A percentile compares a stretch with the other conserved stretches of the same genome.
Conservation (phyloP, 1,140 invertebrate genomes). For the Oppia nitens region DNA sequence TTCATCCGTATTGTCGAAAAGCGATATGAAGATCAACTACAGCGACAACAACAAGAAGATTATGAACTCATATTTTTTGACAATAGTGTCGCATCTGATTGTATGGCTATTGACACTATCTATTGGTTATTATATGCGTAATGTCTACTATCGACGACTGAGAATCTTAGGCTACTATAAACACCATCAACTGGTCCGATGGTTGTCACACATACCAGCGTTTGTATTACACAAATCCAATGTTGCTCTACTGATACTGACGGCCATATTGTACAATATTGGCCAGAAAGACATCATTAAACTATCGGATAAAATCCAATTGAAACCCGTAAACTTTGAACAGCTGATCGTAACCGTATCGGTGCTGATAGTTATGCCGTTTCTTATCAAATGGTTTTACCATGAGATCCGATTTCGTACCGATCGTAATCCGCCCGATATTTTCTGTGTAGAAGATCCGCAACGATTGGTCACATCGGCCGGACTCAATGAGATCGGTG, state of each 20-base stretch:
- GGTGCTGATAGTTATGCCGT: neutral
- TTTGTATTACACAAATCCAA: conserved; percentile 8
- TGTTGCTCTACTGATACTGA: neutral
- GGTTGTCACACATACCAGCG: neutral
- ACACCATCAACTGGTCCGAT: conserved; percentile 5
- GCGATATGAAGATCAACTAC: too few species aligned
- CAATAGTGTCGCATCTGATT: conserved; percentile 5
- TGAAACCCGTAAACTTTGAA: neutral
- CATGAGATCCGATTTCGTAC: conserved; percentile 11
- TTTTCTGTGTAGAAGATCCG: conserved; percentile 13
- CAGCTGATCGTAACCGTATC: conserved; percentile 1
- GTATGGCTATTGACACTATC: conserved; percentile 9
- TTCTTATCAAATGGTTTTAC: neutral
- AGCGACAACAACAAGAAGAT: neutral
- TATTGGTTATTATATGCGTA: conserved; percentile 10
- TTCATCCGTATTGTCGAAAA: neutral
- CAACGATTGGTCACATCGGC: neutral
- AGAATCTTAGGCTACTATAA: conserved; percentile 14
- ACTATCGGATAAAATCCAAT: neutral
- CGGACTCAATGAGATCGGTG: conserved; percentile 9
- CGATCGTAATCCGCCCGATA: conserved; percentile 8
- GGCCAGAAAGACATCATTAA: neutral
- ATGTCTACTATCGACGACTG: conserved; percentile 11
- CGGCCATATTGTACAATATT: conserved; percentile 1
- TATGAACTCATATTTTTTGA: conserved; percentile 9